Evolutionary conservation across 2,888 invertebrate genomes (phyloP).

Genomic region (Nemurella pictetii): DNA sequence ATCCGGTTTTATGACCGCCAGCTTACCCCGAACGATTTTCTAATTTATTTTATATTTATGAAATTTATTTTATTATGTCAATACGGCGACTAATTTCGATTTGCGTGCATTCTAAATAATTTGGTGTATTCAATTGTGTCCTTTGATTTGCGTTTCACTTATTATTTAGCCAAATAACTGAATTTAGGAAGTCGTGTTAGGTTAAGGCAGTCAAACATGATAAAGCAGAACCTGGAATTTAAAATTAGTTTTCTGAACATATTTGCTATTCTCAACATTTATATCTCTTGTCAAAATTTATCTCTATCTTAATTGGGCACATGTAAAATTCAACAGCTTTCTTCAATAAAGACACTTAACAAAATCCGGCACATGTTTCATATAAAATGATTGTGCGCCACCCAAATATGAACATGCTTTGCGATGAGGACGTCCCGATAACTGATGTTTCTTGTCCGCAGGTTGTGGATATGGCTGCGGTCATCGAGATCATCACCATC

Average conservation of each 20-base stretch:
- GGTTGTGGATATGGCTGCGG: slow-evolving; percentile 94
- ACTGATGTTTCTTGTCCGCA: slow-evolving; percentile 50
- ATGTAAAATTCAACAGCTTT: too few relatives aligned
- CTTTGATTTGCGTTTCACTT: not conserved
- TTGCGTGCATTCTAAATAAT: not conserved
- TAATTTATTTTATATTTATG: not conserved
- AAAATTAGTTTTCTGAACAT: not conserved
- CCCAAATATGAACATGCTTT: not conserved
- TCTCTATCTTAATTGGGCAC: too few relatives aligned
- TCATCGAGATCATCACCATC: slow-evolving; percentile 89
- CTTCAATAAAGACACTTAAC: too few relatives aligned
- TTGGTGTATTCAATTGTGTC: too few relatives aligned
- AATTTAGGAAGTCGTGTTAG: not conserved
- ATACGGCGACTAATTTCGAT: not conserved
- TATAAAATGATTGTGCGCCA: not conserved
- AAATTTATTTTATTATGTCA: not conserved
- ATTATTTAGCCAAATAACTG: not conserved
- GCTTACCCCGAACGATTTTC: not conserved
- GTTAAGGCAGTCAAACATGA: not conserved
- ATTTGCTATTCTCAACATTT: too few relatives aligned
- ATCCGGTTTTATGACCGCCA: slow-evolving; percentile 18
- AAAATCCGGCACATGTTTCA: too few relatives aligned
- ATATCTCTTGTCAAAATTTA: too few relatives aligned
- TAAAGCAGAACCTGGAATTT: not conserved
- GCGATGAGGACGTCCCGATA: not conserved